Base-by-base conservation (phyloP, 1,140 invertebrate species). In the Drosophila bifasciata region DNA sequence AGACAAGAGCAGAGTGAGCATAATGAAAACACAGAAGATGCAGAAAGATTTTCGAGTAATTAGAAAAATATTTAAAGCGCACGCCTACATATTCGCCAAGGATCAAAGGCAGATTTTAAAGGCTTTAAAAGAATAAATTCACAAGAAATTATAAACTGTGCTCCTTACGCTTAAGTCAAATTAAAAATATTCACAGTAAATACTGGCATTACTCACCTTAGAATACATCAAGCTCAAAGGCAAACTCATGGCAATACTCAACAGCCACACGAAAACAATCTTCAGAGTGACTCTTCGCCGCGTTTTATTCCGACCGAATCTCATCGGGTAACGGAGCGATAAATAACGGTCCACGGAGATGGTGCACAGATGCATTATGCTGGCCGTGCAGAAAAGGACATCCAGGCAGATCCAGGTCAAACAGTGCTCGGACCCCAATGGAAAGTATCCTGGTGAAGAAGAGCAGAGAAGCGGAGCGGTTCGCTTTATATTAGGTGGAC, bases 351-450 rank as follows among this genome's bases (percentile, higher is more conserved):
- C 98, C 72, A 99, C 96, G 76, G 96, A 97, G 90, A 99, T 98
- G 53, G 97, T 98, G 92, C 97, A 98, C 19, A 99, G 93, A 92
- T 99, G 98, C 95, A 99, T 97, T 86, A 99, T 98, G 53, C 97
- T 98, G 0, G 97, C 97, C 0, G 98, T 99, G 91, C 97, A 98
- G 89, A 98, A 98, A 0, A 99, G 93, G 0, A 99, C 98, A 92
- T 99, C 98, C 78, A 97, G 93, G 77, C 96, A 96, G 53, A 97
- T 96, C 96, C 96, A 97, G n/a, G 94, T 94, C 36, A 97, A 93
- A 90, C 96, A 97, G 91, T 96, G 96, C 19, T 96, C 94, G 1
- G 96, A 94, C 5, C 96, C 94, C 44, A 97, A 91, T 1, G 96
- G 96, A 89, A 97, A 97, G 83, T 95, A 95, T 53, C 96, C 96